These are phyloP conservation scores for Thera britannica DNA, from an alignment of 2,888 invertebrate genomes.

Conservation along the genomic window DNA sequence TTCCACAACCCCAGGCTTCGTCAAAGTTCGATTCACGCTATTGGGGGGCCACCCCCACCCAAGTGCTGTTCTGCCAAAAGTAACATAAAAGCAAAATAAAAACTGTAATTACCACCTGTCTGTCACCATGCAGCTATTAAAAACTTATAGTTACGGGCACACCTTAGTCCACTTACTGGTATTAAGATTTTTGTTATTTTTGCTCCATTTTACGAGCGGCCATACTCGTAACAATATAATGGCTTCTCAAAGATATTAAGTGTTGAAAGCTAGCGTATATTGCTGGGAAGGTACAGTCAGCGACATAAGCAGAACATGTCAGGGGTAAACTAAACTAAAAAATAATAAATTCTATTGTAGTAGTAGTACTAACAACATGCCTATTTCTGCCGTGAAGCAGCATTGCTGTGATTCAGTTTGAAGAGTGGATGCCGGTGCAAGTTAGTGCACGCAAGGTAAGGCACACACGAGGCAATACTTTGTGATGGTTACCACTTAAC, in stretches of 20 bases:
- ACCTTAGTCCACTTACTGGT: conserved; percentile 30
- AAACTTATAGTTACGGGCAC: conserved; percentile 10
- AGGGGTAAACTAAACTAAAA: neutral
- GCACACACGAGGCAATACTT: too few relatives aligned
- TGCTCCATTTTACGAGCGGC: conserved; percentile 40
- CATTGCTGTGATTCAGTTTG: too few relatives aligned
- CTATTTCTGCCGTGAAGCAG: too few relatives aligned
- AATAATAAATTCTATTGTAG: too few relatives aligned
- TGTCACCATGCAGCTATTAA: conserved; percentile 18
- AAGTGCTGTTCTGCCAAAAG: neutral
- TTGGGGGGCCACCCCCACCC: too few relatives aligned
- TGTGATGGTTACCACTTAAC: too few relatives aligned
- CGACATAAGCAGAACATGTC: neutral
- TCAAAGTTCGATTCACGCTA: too few relatives aligned
- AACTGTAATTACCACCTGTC: conserved; percentile 1
- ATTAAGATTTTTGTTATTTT: conserved; percentile 40
- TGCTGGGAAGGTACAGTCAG: conserved; percentile 1
- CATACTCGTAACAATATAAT: conserved; percentile 37
- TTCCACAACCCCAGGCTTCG: too few relatives aligned
- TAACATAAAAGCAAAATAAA: neutral
- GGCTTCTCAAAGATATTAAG: conserved; percentile 29
- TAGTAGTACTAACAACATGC: too few relatives aligned
- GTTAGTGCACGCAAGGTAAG: too few relatives aligned
- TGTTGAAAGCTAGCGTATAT: conserved; percentile 25
- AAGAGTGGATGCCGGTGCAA: too few relatives aligned